phyloP scores from a whole-genome alignment of 2,113 vertebrate genomes.

The Poeciliopsis retropinna region DNA sequence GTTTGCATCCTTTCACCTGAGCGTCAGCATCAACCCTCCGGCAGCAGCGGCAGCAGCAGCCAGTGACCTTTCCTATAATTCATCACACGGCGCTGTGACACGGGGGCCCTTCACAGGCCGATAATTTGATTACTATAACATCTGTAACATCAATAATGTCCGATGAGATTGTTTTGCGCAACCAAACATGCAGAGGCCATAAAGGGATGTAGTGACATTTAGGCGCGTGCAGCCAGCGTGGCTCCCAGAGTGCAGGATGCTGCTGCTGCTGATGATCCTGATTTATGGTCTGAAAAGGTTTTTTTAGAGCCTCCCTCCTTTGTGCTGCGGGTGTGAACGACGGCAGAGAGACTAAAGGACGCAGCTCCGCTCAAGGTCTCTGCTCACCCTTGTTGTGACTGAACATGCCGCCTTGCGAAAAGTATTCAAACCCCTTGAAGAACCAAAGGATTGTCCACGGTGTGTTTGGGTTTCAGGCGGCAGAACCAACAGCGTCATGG shows the following conservation, averaged over 20 bases:
- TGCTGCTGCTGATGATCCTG: constrained; percentile 13
- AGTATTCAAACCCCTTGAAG: not conserved
- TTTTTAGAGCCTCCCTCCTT: constrained; percentile 24
- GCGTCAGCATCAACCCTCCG: constrained; percentile 67
- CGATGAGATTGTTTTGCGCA: constrained; percentile 83
- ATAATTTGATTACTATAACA: constrained; percentile 85
- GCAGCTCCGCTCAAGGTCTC: not conserved
- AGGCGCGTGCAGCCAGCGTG: constrained; percentile 53
- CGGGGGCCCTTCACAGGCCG: constrained; percentile 81
- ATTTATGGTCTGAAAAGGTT: constrained; percentile 6
- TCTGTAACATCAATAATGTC: constrained; percentile 85
- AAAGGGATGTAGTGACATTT: constrained; percentile 72
- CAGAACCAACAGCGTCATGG: no score
- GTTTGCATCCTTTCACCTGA: constrained; percentile 53
- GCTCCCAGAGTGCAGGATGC: constrained; percentile 41
- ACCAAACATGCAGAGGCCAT: constrained; percentile 81
- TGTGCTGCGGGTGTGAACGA: constrained; percentile 4
- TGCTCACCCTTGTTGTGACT: not conserved
- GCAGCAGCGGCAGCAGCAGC: constrained; percentile 62
- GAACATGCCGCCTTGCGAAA: not conserved
- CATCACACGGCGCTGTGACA: constrained; percentile 70
- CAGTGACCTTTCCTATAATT: constrained; percentile 82
- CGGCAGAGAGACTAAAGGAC: not conserved
- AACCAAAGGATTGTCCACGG: not conserved
- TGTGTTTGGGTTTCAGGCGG: no score